Evolutionary conservation across 2,888 invertebrate genomes (phyloP).

Genomic region (Agriopis leucophaearia): DNA sequence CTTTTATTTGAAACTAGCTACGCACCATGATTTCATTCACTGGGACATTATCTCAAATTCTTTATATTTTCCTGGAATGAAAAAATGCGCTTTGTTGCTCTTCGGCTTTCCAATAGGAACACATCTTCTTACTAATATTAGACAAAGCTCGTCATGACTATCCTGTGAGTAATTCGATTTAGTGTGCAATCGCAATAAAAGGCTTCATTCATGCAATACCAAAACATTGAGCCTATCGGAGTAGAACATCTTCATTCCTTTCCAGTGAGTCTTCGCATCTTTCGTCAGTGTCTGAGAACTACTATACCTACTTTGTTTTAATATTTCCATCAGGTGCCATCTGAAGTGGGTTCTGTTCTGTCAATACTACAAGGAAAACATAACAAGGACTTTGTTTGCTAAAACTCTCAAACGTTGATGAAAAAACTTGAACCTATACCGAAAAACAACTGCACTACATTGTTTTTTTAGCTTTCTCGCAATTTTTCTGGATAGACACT

Average conservation of each 20-base stretch:
- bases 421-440: no score
- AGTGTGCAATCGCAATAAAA: conserved; percentile 37
- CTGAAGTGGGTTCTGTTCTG: neutral
- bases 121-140: neutral
- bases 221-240: conserved; percentile 40
- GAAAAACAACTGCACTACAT: no score
- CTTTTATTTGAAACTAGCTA: no score
- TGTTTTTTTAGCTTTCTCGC: no score
- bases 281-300: conserved; percentile 21
- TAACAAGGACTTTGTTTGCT: neutral
- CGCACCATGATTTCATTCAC: no score
- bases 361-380: conserved; percentile 4
- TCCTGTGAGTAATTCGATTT: conserved; percentile 33
- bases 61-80: no score
- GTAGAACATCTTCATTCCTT: conserved; percentile 46
- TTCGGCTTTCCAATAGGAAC: no score
- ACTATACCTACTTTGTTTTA: conserved; percentile 14
- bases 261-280: conserved; percentile 38
- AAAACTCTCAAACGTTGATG: neutral
- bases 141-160: conserved; percentile 13
- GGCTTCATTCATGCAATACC: conserved; percentile 37
- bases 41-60: no score
- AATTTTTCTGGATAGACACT: no score
- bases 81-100: no score
- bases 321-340: conserved; percentile 23